Percentiles rank a stretch among this genome's conserved stretches.
Evolutionary conservation across 2,888 invertebrate species (phyloP).

Genomic region (Pteria penguin): DNA sequence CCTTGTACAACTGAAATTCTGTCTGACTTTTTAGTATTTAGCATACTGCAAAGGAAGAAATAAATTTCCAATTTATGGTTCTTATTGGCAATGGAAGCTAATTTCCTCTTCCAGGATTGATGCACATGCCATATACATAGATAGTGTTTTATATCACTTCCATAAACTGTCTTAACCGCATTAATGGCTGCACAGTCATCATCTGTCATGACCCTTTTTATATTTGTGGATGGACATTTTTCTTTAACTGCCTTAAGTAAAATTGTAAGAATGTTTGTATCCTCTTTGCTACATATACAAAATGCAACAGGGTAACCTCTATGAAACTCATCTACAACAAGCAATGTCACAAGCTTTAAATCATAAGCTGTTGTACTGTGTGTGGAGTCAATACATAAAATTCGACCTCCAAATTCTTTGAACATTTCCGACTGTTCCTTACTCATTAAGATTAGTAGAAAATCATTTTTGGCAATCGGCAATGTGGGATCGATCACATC

Average conservation of each 20-base stretch:
- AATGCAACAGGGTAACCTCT: slow-evolving; percentile 25
- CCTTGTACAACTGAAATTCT: slow-evolving; percentile 11
- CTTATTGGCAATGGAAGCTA: neutral
- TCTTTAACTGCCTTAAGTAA: slow-evolving; percentile 4
- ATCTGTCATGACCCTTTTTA: slow-evolving; percentile 14
- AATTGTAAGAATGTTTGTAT: neutral
- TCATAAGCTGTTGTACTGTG: slow-evolving; percentile 19
- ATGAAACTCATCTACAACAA: slow-evolving; percentile 18
- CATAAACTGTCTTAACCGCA: slow-evolving; percentile 13
- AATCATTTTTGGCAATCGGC: slow-evolving; percentile 10
- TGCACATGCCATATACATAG: slow-evolving; percentile 24
- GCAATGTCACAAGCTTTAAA: slow-evolving; percentile 18
- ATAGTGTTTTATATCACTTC: neutral
- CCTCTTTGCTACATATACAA: slow-evolving; percentile 13
- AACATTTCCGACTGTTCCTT: slow-evolving; percentile 12
- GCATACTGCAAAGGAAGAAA: neutral
- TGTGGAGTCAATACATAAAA: slow-evolving; percentile 21
- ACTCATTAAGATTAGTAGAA: neutral
- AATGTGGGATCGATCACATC: neutral
- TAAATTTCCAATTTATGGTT: neutral
- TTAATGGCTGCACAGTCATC: slow-evolving; percentile 13
- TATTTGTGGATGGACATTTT: neutral
- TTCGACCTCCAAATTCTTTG: neutral
- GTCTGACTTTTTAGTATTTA: neutral
- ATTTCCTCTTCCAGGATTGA: neutral